Percentiles rank a stretch among this genome's conserved stretches.
These are phyloP conservation scores for Aphelenchoides avenae DNA, from an alignment of 1,140 invertebrate genomes.

Conservation along the genomic window DNA sequence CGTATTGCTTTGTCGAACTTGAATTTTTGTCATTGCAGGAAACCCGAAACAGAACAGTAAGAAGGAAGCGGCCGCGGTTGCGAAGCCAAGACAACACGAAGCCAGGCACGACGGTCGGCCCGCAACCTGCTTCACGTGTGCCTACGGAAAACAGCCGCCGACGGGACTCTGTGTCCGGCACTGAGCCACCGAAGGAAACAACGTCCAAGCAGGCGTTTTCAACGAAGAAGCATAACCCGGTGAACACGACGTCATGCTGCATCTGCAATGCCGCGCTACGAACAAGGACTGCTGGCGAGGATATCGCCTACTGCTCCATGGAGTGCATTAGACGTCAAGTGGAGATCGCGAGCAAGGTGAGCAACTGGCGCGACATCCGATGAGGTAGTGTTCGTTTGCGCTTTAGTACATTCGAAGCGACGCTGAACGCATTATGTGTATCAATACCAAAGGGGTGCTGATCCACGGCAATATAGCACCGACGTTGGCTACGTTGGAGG, in stretches of 20 bases:
- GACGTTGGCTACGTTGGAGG: conserved; percentile 8
- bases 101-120: too few relatives aligned
- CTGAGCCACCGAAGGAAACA: not conserved
- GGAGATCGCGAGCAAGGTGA: conserved; percentile 7
- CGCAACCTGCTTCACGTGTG: too few relatives aligned
- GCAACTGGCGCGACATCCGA: too few relatives aligned
- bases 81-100: too few relatives aligned
- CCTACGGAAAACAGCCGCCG: too few relatives aligned
- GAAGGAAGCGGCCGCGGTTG: too few relatives aligned
- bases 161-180: too few relatives aligned
- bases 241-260: conserved; percentile 17
- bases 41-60: too few relatives aligned
- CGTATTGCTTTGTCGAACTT: too few relatives aligned
- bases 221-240: not conserved
- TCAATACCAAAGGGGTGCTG: conserved; percentile 13
- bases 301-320: conserved; percentile 26
- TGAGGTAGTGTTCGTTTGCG: not conserved
- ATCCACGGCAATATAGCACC: conserved; percentile 11
- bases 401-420: conserved; percentile 15
- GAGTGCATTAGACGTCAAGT: conserved; percentile 23
- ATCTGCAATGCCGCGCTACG: conserved; percentile 12
- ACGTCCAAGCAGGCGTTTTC: not conserved
- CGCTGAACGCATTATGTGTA: conserved; percentile 12
- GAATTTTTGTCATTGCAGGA: too few relatives aligned
- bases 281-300: conserved; percentile 7